These are phyloP conservation scores for fruit fly (Drosophila melanogaster) DNA, from an alignment of 1,140 invertebrate genomes.

Conservation along the genomic window Release_6_plus_ISO1_MT NT_037436.4:6380001-6380500, in stretches of 20 bases:
- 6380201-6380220: no score
- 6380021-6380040: constrained; percentile 27
- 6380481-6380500: constrained; percentile 10
- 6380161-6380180: neutral
- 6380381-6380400: constrained; percentile 77
- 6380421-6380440: constrained; percentile 43
- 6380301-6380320: constrained; percentile 5
- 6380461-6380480: constrained; percentile 63
- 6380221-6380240: no score
- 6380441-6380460: constrained; percentile 45
- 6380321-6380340: no score
- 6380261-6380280: no score
- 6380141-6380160: no score
- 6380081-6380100: neutral
- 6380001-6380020: constrained; percentile 37
- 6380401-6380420: constrained; percentile 65
- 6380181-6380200: no score
- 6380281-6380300: no score
- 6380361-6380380: constrained; percentile 68
- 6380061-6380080: neutral
- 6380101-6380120: neutral
- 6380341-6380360: neutral
- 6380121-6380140: neutral
- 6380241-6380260: no score
- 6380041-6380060: constrained; percentile 8